phyloP scores from a whole-genome alignment of 2,113 vertebrate genomes.

The Myrmophylax atrothorax region DNA sequence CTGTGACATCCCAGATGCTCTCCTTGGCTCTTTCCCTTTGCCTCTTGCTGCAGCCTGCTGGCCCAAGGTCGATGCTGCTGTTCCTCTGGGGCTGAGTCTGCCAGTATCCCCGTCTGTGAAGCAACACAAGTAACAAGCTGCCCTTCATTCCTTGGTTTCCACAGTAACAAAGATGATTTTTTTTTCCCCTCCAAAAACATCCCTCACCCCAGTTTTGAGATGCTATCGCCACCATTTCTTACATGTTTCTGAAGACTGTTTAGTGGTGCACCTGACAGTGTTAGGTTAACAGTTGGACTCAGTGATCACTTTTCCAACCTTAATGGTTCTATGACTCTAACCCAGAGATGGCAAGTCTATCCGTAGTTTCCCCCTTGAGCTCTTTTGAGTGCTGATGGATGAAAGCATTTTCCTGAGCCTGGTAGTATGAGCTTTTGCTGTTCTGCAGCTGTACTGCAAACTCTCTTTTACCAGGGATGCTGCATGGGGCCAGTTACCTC shows the following conservation, averaged over 20 bases:
- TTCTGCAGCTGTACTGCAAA: not conserved
- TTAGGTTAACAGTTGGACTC: not conserved
- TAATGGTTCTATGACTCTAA: not conserved
- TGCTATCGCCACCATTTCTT: not conserved
- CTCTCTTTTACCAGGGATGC: not conserved
- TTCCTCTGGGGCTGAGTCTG: not conserved
- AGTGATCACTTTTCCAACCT: not conserved
- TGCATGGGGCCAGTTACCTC: not conserved
- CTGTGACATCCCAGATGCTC: not conserved
- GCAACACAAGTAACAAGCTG: not conserved
- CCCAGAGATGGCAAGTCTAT: not conserved
- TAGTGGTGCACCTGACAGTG: not conserved
- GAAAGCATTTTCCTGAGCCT: not conserved
- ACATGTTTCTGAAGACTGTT: not conserved
- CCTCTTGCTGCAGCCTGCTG: not conserved
- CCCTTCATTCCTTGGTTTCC: not conserved
- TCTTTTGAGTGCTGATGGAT: not conserved
- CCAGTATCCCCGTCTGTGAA: not conserved
- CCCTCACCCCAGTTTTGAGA: not conserved
- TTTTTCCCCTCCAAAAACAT: not conserved
- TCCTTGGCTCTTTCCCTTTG: not conserved
- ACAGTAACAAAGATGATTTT: not conserved
- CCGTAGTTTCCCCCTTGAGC: not conserved
- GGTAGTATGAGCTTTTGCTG: not conserved
- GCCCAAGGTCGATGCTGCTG: accelerated